Conservation (phyloP, 2,888 invertebrate genomes). For the Bembecia ichneumoniformis region DNA sequence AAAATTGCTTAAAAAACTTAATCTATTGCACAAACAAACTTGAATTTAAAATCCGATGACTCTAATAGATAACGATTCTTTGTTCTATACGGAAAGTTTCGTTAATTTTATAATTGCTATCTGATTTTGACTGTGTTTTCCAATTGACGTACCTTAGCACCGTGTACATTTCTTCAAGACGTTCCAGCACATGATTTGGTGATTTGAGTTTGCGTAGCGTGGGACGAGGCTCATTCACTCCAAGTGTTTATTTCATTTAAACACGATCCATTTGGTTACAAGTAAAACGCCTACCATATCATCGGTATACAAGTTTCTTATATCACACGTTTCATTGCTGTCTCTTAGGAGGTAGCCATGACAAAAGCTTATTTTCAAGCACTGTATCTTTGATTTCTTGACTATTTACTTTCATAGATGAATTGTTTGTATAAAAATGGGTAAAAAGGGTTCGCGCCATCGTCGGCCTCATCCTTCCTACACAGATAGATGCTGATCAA, state of each 20-base stretch:
- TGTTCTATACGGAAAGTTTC: slow-evolving; percentile 24
- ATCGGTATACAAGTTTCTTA: too few relatives aligned
- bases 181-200: not conserved
- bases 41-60: slow-evolving; percentile 22
- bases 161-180: too few relatives aligned
- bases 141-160: not conserved
- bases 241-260: not conserved
- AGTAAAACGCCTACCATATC: not conserved
- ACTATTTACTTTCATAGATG: too few relatives aligned
- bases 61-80: slow-evolving; percentile 36
- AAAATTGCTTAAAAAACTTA: slow-evolving; percentile 18
- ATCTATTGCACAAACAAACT: slow-evolving; percentile 40
- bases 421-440: too few relatives aligned
- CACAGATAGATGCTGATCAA: too few relatives aligned
- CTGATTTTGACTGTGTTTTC: not conserved
- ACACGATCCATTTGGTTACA: not conserved
- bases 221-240: not conserved
- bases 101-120: slow-evolving; percentile 31
- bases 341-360: too few relatives aligned
- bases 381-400: too few relatives aligned
- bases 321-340: too few relatives aligned
- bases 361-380: too few relatives aligned
- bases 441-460: too few relatives aligned
- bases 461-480: too few relatives aligned
- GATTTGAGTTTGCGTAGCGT: not conserved